Base-by-base conservation (phyloP, 2,888 invertebrate species). In the Chrysodeixis includens region DNA sequence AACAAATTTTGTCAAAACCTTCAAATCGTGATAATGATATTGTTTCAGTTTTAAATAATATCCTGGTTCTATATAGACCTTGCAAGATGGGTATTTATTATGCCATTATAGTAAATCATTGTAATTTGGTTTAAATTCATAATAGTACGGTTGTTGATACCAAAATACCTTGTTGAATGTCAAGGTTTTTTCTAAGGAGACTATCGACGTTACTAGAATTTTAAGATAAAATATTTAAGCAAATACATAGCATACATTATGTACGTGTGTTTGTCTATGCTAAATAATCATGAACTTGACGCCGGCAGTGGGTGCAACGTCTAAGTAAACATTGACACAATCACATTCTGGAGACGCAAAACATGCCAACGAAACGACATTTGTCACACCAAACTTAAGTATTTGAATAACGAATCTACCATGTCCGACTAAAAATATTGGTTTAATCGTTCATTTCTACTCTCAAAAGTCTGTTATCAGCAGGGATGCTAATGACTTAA, bases 301-400 rank as follows among this genome's bases (percentile, higher is more conserved):
- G 51, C 59, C 69, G 65, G 59, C 53, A 56, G 30, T 75, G 52
- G 62, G 59, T 78, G 78, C 75, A 79, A 57, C 65, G 65, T 70
- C 55, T 64, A 71, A 67, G 66, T 54, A 62, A 82, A 82, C 66
- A 75, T 75, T 71, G 67, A 69, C 60, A 67, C 3, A 62, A 58
- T 62, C 56, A 69, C 51, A 69, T 56, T 55, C 54, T 55, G 53
- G 26, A 60, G 56, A 54, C 59, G 60, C 66, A 56, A n/a, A 54
- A 62, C 74, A 63, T 56, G 73, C 46, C 46, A 16, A 49, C 40
- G 54, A 68, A 61, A 57, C 58, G 40, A 54, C 60, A 72, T 66
- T 69, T 66, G 66, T 61, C 53, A 58, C 32, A 69, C 26, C 63
- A 61, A 66, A 58, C 40, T 49, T 55, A n/a, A n/a, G n/a, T n/a